These are phyloP conservation scores for Percopsis omiscomaycus DNA, from an alignment of 2,797 vertebrate species.

Conservation along the genomic window DNA sequence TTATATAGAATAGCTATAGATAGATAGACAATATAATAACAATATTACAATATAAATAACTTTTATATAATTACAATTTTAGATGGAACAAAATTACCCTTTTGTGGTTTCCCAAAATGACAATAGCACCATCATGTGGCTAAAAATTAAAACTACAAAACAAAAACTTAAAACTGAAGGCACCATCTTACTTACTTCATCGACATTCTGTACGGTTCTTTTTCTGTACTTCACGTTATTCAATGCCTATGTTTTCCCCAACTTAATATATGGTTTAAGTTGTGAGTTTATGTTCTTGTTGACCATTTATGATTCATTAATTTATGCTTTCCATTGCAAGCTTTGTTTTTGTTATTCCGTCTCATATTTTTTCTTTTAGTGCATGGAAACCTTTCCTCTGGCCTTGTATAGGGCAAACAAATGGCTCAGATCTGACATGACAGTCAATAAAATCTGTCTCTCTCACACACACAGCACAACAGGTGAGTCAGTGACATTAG, in stretches of 20 bases:
- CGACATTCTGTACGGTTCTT: not conserved
- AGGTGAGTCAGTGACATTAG: conserved; percentile 57
- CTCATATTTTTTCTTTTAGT: conserved; percentile 67
- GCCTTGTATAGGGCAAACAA: conserved; percentile 43
- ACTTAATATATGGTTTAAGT: not conserved
- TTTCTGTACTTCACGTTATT: not conserved
- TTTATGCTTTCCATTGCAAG: conserved; percentile 38
- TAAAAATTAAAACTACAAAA: conserved; percentile 16
- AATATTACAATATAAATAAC: too few relatives aligned
- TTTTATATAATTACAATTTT: too few relatives aligned
- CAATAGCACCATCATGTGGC: conserved; percentile 36
- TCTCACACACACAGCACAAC: conserved; percentile 16
- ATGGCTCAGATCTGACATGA: conserved; percentile 19
- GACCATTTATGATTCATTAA: conserved; percentile 22
- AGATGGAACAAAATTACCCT: too few relatives aligned
- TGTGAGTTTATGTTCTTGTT: conserved; percentile 10
- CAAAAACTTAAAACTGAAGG: not conserved
- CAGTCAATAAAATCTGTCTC: conserved; percentile 35
- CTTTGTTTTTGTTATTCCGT: conserved; percentile 55
- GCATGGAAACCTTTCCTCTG: conserved; percentile 69
- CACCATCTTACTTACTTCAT: not conserved
- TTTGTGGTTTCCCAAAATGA: not conserved
- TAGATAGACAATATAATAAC: too few relatives aligned
- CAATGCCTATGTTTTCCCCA: not conserved
- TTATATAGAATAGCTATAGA: too few relatives aligned